A percentile compares a stretch with the other conserved stretches of the same genome.
Conservation (phyloP, 1,140 invertebrate species). For the Bombus sibiricus region DNA sequence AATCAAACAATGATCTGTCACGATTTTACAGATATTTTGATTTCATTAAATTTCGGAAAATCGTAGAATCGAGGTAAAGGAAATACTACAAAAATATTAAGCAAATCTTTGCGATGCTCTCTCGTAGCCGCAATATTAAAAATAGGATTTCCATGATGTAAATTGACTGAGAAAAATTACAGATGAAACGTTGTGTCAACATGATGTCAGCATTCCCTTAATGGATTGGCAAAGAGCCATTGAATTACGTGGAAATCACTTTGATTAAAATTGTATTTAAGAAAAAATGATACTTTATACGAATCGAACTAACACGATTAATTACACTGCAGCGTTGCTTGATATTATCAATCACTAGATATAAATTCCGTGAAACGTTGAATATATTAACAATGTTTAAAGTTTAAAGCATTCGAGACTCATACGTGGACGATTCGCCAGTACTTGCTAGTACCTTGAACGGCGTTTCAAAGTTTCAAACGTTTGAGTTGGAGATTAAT, state of each 20-base stretch:
- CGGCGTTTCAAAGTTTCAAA: conserved; percentile 3
- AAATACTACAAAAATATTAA: neutral
- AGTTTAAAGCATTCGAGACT: neutral
- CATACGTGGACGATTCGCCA: too few species aligned
- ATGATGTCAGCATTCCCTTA: too few species aligned
- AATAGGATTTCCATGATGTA: neutral
- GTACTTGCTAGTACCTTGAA: neutral
- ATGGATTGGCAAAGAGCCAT: neutral
- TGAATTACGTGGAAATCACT: neutral
- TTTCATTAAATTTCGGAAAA: neutral
- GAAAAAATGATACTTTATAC: neutral
- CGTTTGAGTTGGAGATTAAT: conserved; percentile 16
- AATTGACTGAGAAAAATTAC: neutral
- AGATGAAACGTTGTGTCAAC: too few species aligned
- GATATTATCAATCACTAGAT: neutral
- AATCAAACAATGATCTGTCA: too few species aligned
- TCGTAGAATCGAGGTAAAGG: too few species aligned
- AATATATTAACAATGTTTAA: neutral
- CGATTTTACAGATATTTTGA: neutral
- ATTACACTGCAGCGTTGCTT: neutral
- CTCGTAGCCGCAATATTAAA: neutral
- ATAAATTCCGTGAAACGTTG: neutral
- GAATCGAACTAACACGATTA: neutral
- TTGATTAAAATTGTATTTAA: neutral
- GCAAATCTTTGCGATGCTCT: neutral